These are phyloP conservation scores for Pristionchus entomophagus DNA, from an alignment of 2,888 invertebrate genomes.

Conservation along the genomic window DNA sequence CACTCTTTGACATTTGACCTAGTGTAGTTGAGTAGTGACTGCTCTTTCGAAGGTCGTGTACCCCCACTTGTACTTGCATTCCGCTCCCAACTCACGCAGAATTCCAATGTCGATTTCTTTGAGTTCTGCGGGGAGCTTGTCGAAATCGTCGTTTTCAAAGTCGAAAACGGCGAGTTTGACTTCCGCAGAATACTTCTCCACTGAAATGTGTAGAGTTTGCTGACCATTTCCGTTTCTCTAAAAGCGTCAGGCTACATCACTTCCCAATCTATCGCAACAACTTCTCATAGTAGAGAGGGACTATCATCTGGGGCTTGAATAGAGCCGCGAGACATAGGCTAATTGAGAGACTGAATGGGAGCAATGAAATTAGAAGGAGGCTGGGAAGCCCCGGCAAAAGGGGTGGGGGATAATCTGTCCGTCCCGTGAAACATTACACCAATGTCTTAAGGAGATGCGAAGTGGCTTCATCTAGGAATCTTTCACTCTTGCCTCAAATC, in stretches of 20 bases:
- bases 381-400: not conserved
- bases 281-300: not conserved
- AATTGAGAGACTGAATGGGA: conserved; percentile 30
- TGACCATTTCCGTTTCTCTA: not conserved
- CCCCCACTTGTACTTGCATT: not conserved
- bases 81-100: conserved; percentile 59
- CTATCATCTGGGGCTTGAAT: not conserved
- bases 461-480: not conserved
- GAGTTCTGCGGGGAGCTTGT: conserved; percentile 66
- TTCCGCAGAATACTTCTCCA: conserved; percentile 56
- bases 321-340: conserved; percentile 14
- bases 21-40: not conserved
- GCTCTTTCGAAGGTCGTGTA: conserved; percentile 25
- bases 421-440: conserved; percentile 13
- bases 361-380: conserved; percentile 4
- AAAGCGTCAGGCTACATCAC: not conserved
- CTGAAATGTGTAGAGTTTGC: conserved; percentile 50
- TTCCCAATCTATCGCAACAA: not conserved
- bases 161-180: conserved; percentile 66
- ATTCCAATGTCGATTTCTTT: conserved; percentile 68
- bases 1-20: too few relatives aligned
- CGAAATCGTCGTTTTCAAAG: conserved; percentile 68
- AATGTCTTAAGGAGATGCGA: not conserved
- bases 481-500: not conserved
- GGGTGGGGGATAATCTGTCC: conserved; percentile 23